These are phyloP conservation scores for Helicoverpa assulta DNA, from an alignment of 2,888 invertebrate species.

Conservation along the genomic window DNA sequence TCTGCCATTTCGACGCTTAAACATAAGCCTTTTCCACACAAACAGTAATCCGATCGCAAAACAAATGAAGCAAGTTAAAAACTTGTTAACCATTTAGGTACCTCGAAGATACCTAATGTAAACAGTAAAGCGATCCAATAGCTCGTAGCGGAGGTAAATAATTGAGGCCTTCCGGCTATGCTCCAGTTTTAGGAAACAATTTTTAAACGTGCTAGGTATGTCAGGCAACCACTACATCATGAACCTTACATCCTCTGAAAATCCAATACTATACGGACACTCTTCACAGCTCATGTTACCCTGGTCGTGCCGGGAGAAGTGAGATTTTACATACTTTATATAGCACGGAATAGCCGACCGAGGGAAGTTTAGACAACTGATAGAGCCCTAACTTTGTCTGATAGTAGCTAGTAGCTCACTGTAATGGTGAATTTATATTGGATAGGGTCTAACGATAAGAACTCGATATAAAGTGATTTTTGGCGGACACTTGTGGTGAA, in stretches of 20 bases:
- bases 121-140: constrained; percentile 45
- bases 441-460: constrained; percentile 57
- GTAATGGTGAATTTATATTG: constrained; percentile 60
- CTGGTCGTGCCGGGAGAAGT: constrained; percentile 47
- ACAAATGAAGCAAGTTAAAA: constrained; percentile 35
- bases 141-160: constrained; percentile 65
- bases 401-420: constrained; percentile 54
- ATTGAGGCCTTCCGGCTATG: constrained; percentile 72
- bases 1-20: neutral
- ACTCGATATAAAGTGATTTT: constrained; percentile 62
- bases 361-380: constrained; percentile 69
- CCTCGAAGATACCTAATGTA: constrained; percentile 34
- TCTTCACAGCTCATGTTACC: constrained; percentile 15
- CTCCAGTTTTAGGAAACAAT: constrained; percentile 70
- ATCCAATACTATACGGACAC: constrained; percentile 18
- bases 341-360: constrained; percentile 53
- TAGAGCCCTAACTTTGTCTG: constrained; percentile 66
- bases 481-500: constrained; percentile 33
- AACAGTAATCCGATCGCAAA: constrained; percentile 2
- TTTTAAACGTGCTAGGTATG: constrained; percentile 68
- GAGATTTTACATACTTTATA: constrained; percentile 58
- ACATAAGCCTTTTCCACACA: neutral
- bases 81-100: constrained; percentile 20
- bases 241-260: constrained; percentile 52
- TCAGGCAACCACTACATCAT: constrained; percentile 53